Conservation (phyloP, 2,797 vertebrate genomes). For the Acrocephalus scirpaceus region DNA sequence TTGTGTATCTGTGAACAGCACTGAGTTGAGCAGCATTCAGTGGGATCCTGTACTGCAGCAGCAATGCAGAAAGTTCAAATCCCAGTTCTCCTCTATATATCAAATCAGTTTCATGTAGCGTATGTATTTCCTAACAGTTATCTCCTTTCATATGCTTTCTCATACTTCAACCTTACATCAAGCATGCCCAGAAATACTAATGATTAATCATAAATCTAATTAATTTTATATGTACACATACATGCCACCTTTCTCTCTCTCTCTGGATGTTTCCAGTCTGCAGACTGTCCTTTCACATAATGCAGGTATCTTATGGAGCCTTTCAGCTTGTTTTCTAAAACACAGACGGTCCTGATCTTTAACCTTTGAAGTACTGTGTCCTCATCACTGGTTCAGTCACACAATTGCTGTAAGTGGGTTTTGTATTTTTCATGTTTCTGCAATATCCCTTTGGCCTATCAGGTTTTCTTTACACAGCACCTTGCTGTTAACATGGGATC, state of each 20-base stretch:
- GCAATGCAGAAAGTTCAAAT: neutral
- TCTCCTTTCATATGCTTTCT: neutral
- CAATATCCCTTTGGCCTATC: neutral
- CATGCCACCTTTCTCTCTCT: neutral
- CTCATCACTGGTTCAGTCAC: neutral
- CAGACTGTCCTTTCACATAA: neutral
- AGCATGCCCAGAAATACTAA: neutral
- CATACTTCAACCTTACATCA: neutral
- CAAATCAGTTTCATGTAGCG: neutral
- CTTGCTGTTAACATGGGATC: neutral
- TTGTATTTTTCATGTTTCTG: neutral
- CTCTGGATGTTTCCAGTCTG: neutral
- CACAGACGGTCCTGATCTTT: neutral
- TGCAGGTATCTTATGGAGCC: neutral
- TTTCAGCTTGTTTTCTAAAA: neutral
- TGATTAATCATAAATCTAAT: neutral
- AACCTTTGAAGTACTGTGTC: neutral
- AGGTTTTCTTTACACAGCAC: neutral
- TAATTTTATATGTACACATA: neutral
- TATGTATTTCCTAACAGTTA: neutral
- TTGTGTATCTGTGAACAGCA: neutral
- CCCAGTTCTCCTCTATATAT: neutral
- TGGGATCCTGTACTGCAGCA: neutral
- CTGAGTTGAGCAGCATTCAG: neutral
- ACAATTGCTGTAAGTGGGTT: neutral